phyloP scores from a whole-genome alignment of 2,113 vertebrate genomes.

The Hydropotes inermis region DNA sequence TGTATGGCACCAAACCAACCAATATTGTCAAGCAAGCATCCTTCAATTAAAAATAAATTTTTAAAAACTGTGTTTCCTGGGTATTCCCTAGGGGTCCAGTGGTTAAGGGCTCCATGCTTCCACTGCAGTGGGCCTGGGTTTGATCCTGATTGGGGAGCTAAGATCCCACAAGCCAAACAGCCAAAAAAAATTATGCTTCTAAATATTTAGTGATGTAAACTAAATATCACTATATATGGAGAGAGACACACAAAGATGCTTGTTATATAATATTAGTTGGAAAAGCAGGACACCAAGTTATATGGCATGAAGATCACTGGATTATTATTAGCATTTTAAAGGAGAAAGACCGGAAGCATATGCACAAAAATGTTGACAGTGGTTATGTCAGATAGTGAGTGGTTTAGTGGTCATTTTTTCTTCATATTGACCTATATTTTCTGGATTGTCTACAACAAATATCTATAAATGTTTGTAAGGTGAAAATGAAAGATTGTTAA shows the following conservation, averaged over 20 bases:
- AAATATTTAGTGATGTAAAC: not conserved
- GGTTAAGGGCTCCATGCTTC: not conserved
- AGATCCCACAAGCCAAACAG: not conserved
- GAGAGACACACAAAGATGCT: not conserved
- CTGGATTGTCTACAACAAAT: not conserved
- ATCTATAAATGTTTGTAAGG: not conserved
- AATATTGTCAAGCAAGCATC: not conserved
- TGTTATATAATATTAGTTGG: not conserved
- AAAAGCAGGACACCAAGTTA: constrained; percentile 4
- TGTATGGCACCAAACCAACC: not conserved
- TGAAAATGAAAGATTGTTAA: constrained; percentile 6
- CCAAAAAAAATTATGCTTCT: not conserved
- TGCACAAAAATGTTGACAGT: not conserved
- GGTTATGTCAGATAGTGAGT: not conserved
- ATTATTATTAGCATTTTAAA: not conserved
- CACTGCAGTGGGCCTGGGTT: not conserved
- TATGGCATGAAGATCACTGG: not conserved
- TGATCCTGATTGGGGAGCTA: not conserved
- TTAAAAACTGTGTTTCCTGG: not conserved
- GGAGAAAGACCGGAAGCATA: not conserved
- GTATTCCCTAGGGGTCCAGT: not conserved
- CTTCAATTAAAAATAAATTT: not conserved
- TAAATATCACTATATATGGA: not conserved
- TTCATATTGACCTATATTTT: not conserved
- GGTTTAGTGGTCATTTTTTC: not conserved